Evolutionary conservation across 2,888 invertebrate genomes (phyloP).

Genomic region (Schizaphis graminum): DNA sequence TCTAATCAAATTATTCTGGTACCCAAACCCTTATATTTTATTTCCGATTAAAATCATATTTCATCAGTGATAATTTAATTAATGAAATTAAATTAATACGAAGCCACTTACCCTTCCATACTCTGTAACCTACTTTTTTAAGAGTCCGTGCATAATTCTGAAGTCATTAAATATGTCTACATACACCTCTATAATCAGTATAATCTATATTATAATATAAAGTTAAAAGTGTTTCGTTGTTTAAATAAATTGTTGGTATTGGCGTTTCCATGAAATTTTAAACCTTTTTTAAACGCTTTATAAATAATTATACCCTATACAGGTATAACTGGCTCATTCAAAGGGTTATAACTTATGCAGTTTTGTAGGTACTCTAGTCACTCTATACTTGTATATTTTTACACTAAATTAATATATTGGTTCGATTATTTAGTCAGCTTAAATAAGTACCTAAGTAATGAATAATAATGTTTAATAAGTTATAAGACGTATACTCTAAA

Average conservation of each 20-base stretch:
- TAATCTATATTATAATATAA: neutral
- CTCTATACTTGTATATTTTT: neutral
- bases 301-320: neutral
- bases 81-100: constrained; percentile 24
- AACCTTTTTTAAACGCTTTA: neutral
- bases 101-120: neutral
- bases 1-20: constrained; percentile 47
- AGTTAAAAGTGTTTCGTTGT: neutral
- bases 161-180: neutral
- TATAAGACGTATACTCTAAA: no score
- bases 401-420: neutral
- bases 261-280: neutral
- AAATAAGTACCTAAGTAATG: neutral
- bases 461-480: neutral
- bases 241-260: neutral
- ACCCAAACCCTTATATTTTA: constrained; percentile 14
- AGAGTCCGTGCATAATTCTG: constrained; percentile 17
- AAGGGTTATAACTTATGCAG: neutral
- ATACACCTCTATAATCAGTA: neutral
- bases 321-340: neutral
- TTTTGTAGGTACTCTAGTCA: neutral
- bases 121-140: neutral
- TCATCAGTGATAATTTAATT: constrained; percentile 49
- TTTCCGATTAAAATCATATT: constrained; percentile 54
- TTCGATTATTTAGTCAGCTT: neutral